Evolutionary conservation across 1,140 invertebrate genomes (phyloP).

Genomic region (Drosophila simulans): DNA sequence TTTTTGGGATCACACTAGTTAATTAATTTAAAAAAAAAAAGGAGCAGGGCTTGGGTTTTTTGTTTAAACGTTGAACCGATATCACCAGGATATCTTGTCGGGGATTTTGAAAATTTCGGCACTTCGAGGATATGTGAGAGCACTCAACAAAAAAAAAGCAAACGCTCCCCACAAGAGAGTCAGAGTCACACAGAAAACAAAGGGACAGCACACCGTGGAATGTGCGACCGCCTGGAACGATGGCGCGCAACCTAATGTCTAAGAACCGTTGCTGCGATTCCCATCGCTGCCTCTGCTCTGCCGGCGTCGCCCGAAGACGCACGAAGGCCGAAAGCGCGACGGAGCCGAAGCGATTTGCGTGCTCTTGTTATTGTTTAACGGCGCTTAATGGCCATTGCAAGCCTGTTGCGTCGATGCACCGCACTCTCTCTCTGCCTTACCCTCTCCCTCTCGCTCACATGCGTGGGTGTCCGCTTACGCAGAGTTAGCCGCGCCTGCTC

Average conservation of each 20-base stretch:
- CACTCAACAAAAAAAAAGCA: slow-evolving; percentile 28
- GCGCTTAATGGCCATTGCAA: slow-evolving; percentile 56
- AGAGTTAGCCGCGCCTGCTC: slow-evolving; percentile 46
- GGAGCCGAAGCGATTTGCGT: slow-evolving; percentile 48
- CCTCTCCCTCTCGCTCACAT: slow-evolving; percentile 11
- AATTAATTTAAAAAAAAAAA: not conserved
- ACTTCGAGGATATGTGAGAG: slow-evolving; percentile 19
- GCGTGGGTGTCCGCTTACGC: slow-evolving; percentile 34
- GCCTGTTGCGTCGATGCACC: slow-evolving; percentile 58
- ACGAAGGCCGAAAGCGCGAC: slow-evolving; percentile 23
- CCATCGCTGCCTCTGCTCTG: slow-evolving; percentile 43
- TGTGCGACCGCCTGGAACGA: slow-evolving; percentile 81
- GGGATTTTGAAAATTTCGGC: slow-evolving; percentile 1
- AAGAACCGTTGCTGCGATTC: slow-evolving; percentile 63
- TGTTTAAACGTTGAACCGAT: slow-evolving; percentile 2
- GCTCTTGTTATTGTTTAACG: slow-evolving; percentile 44
- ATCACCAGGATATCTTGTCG: not conserved
- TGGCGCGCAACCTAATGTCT: slow-evolving; percentile 83
- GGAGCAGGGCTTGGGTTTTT: not conserved
- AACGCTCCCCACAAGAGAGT: slow-evolving; percentile 12
- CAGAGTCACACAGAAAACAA: slow-evolving; percentile 3
- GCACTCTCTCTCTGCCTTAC: slow-evolving; percentile 2
- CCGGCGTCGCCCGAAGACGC: slow-evolving; percentile 27
- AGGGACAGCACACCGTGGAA: slow-evolving; percentile 68
- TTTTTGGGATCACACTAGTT: not conserved